Evolutionary conservation across 2,888 invertebrate species (phyloP), one percentile per base, ranked within the genome.

Genomic region (Cantharis nigra): DNA sequence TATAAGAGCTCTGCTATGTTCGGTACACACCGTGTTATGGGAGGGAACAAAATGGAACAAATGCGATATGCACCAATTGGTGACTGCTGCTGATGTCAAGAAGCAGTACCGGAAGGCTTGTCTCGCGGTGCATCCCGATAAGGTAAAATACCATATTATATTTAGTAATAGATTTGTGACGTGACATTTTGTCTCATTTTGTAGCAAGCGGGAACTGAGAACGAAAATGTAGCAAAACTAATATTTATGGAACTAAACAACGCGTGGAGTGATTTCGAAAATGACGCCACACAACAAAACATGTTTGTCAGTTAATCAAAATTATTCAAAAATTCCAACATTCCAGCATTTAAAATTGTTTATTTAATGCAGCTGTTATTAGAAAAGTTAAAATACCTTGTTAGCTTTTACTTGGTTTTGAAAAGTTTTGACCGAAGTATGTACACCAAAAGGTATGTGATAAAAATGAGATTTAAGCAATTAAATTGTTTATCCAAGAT

Each of bases 231-330:
- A 83, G 98, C 99, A 9, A 98, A 97, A 90, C 90, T 98, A 88
- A 97, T 99, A 86, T 99, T 99, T 89, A 98, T 99, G 94, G 99
- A 99, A 90, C 90, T 99, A 82, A 99, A 98, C 89, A 98, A 98
- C 88, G 99, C 99, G 18, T 99, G 99, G 98, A 95, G 94, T 84
- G 97, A 98, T 87, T 99, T 99, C 89, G 98, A 98, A 88, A 95
- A 93, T 86, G 96, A 96, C 88, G 90, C 93, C 78, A 92, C 94
- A 81, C 95, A 96, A 86, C 95, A 95, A 87, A 95, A 94, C 85
- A 90, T 93, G 89, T 94, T 94, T 89, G 81, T 83, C 75, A 85
- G 84, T 83, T 87, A 85, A 85, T 77, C 28, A 69, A 30, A 20
- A 33, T 64, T 20, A 33, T 16, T 9, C 23, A 18, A 13, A n/a